Evolutionary conservation across 2,113 vertebrate genomes (phyloP), one percentile per base, ranked within the genome.

Genomic region (Leptodactylus fuscus): DNA sequence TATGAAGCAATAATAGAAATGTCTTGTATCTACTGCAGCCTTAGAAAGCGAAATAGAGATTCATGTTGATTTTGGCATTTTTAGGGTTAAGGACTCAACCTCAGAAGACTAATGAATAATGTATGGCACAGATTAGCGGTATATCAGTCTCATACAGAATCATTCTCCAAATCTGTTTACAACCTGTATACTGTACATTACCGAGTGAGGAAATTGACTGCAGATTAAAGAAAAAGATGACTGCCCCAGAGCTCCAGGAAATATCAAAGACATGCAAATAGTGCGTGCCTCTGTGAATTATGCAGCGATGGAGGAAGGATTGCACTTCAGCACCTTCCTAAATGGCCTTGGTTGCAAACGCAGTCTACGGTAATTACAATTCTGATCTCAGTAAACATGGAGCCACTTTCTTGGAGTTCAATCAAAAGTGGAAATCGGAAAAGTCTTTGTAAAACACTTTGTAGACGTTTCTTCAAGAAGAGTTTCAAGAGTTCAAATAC

Each of bases 221-320:
- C 13, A 81, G 79, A 81, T 67, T 46, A 81, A 81, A 81, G 78
- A 60, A 20, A 69, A 69, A 67, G 41, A 46, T 48, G 60, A 16
- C 15, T 20, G 27, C 41, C 60, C n/a, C 41, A 1, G 7, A 69
- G 65, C 32, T 69, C 29, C 65, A 70, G 81, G 36, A 71, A 73
- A 82, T 73, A 73, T 82, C 81, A 71, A 82, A 82, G 67, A 6
- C 49, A 44, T 82, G 81, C 34, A 82, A 82, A 82, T 71, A 27
- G 15, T 34, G 6, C 18, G 41, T 16, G 11, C 22, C 16, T 20
- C 16, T 53, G 27, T 18, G 9, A 70, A 16, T 38, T 36, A 82
- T 53, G 34, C 55, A 81, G 55, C 34, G 44, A 48, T 65, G 62
- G 27, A 49, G 38, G 34, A 36, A 32, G 74, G 46, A 76, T 20